These are phyloP conservation scores for Toxostoma redivivum DNA, from an alignment of 2,113 vertebrate species.

Conservation along the genomic window DNA sequence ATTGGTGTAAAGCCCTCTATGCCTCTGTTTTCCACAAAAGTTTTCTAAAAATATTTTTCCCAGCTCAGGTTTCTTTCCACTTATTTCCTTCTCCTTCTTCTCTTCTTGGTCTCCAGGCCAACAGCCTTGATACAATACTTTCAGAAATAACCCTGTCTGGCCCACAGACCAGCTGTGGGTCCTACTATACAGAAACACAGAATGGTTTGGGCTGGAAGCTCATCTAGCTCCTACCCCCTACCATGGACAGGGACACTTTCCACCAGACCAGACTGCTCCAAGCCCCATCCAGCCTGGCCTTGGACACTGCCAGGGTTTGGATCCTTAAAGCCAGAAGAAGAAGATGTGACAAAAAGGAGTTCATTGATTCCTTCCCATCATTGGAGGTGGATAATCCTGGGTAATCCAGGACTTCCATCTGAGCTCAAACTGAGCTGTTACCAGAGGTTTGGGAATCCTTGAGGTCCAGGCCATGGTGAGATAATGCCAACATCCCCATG, in stretches of 20 bases:
- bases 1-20: too few species aligned
- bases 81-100: too few species aligned
- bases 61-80: too few species aligned
- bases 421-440: background rate
- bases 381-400: background rate
- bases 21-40: too few species aligned
- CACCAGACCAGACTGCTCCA: background rate
- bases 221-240: background rate
- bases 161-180: too few species aligned
- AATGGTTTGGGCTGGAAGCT: background rate
- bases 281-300: fast-evolving
- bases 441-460: background rate
- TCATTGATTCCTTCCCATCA: background rate
- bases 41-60: too few species aligned
- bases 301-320: background rate
- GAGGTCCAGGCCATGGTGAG: background rate
- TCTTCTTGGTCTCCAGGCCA: too few species aligned
- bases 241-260: background rate
- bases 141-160: too few species aligned
- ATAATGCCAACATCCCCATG: background rate
- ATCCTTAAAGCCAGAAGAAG: background rate
- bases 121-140: too few species aligned
- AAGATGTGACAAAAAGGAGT: background rate
- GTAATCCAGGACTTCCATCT: background rate
- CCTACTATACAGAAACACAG: too few species aligned